phyloP scores from a whole-genome alignment of 2,113 vertebrate genomes.

The Tupaia tana region DNA sequence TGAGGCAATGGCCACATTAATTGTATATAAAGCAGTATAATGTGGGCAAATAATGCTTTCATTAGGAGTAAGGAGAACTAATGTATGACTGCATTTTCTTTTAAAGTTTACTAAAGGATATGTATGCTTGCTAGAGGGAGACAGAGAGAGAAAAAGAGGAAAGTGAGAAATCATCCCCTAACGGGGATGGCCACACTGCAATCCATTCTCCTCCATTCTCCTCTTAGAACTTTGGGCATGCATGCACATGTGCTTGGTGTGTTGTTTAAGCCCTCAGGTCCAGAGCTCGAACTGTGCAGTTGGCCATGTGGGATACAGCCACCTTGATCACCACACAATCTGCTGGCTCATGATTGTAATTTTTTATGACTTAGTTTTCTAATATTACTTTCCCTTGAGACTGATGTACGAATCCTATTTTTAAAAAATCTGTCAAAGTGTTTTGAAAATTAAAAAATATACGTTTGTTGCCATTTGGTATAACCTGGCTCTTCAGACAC shows the following conservation, averaged over 20 bases:
- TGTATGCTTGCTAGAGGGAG: no score
- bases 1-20: background rate
- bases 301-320: no score
- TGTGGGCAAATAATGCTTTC: background rate
- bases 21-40: background rate
- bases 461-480: background rate
- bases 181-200: no score
- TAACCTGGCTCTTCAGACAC: background rate
- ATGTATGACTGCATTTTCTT: background rate
- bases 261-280: no score
- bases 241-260: no score
- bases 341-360: background rate
- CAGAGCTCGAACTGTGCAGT: no score
- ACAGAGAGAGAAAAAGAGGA: no score
- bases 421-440: background rate
- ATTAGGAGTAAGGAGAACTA: background rate
- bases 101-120: no score
- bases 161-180: no score
- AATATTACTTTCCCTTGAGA: background rate
- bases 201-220: no score
- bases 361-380: background rate
- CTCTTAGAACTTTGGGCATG: no score
- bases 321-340: no score
- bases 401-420: background rate
- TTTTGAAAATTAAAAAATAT: conserved; percentile 9